These are phyloP conservation scores for Lasioglossum pauxillum DNA, from an alignment of 2,888 invertebrate genomes.

Conservation along the genomic window DNA sequence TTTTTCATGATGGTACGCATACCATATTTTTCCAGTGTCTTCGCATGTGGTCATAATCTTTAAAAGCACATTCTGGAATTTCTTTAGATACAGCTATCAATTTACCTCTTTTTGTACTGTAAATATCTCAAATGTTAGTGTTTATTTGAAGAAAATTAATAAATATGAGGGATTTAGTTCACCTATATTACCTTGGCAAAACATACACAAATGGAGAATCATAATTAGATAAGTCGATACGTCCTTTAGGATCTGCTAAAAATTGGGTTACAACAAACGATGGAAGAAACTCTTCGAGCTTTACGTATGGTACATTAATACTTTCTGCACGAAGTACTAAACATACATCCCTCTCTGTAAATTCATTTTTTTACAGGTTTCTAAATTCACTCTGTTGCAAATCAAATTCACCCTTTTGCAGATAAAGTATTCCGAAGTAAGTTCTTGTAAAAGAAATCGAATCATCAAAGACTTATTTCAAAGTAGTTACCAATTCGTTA, in stretches of 20 bases:
- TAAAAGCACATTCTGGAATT: constrained; percentile 76
- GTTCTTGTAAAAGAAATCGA: too few relatives aligned
- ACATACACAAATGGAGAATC: constrained; percentile 73
- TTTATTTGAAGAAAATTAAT: background rate
- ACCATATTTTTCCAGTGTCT: constrained; percentile 84
- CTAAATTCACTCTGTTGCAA: too few relatives aligned
- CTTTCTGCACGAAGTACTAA: constrained; percentile 67
- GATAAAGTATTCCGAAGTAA: too few relatives aligned
- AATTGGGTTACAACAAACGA: constrained; percentile 55
- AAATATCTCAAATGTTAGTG: constrained; percentile 28
- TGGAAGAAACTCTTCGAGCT: constrained; percentile 64
- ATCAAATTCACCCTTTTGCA: too few relatives aligned
- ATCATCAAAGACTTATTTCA: too few relatives aligned
- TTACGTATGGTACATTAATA: constrained; percentile 70
- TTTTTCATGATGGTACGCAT: constrained; percentile 30
- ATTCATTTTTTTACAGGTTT: background rate
- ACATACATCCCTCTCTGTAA: constrained; percentile 62
- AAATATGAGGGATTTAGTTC: constrained; percentile 12
- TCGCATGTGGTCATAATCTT: constrained; percentile 77
- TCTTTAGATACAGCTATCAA: constrained; percentile 75
- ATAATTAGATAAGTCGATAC: constrained; percentile 65
- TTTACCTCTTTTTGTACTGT: constrained; percentile 76
- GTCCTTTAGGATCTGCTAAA: constrained; percentile 68
- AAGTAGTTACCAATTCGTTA: too few relatives aligned
- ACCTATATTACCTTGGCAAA: constrained; percentile 78